phyloP scores from a whole-genome alignment of 2,113 vertebrate species.

The Sarotherodon lohbergeri region DNA sequence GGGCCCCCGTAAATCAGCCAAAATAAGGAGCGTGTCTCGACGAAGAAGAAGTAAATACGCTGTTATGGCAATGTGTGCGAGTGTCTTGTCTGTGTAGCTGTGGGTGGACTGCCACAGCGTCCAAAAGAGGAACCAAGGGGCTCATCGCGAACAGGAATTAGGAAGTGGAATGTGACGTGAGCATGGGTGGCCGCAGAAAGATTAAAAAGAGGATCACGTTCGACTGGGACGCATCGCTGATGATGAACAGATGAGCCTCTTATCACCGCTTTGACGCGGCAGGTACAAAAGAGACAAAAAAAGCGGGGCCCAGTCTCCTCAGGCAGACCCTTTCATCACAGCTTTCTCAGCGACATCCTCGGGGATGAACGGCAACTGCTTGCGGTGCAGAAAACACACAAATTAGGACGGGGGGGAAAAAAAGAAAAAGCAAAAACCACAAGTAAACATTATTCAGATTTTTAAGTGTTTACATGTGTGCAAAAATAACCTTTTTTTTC shows the following conservation, averaged over 20 bases:
- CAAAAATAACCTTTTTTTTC: constrained; percentile 56
- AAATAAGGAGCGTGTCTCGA: constrained; percentile 46
- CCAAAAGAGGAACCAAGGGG: neutral
- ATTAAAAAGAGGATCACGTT: constrained; percentile 7
- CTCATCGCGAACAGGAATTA: neutral
- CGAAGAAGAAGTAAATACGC: constrained; percentile 46
- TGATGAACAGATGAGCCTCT: constrained; percentile 24
- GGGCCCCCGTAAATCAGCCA: constrained; percentile 50
- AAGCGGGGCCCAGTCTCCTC: neutral
- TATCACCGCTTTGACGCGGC: neutral
- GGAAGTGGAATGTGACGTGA: constrained; percentile 8
- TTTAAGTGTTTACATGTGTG: constrained; percentile 61
- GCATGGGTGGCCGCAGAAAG: constrained; percentile 9
- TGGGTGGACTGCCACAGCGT: constrained; percentile 1
- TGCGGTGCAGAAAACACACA: constrained; percentile 21
- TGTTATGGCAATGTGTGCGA: constrained; percentile 26
- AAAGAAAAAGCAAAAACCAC: constrained; percentile 22
- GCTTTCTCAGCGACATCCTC: neutral
- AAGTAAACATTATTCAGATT: constrained; percentile 63
- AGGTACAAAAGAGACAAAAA: constrained; percentile 2
- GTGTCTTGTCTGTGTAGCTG: neutral
- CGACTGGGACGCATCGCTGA: constrained; percentile 8
- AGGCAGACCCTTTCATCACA: neutral
- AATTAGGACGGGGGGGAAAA: neutral
- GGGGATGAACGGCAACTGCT: constrained; percentile 11